These are phyloP conservation scores for Solea solea DNA, from an alignment of 2,113 vertebrate species.

Conservation along the genomic window DNA sequence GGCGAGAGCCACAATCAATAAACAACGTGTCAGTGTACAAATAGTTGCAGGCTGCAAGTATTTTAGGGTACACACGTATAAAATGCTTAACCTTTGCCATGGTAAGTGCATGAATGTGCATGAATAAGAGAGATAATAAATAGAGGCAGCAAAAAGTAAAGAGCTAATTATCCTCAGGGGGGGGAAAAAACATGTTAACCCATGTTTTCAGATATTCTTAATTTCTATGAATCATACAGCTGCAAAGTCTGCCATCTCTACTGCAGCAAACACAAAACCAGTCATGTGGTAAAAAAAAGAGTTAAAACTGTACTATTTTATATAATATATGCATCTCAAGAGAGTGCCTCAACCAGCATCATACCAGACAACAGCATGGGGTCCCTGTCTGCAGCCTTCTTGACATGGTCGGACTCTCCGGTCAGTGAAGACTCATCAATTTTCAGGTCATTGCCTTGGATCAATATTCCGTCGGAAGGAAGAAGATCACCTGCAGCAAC, in stretches of 20 bases:
- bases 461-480: slow-evolving; percentile 93
- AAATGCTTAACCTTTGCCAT: slow-evolving; percentile 59
- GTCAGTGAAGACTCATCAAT: slow-evolving; percentile 98
- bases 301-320: neutral
- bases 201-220: slow-evolving; percentile 26
- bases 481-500: slow-evolving; percentile 90
- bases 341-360: slow-evolving; percentile 14
- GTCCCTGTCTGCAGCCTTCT: slow-evolving; percentile 93
- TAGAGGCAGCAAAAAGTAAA: slow-evolving; percentile 45
- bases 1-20: no score
- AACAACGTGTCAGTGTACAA: neutral
- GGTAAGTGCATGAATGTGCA: slow-evolving; percentile 34
- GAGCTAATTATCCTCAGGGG: slow-evolving; percentile 55
- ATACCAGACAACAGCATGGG: slow-evolving; percentile 98
- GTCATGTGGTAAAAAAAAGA: neutral
- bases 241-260: slow-evolving; percentile 9
- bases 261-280: slow-evolving; percentile 18
- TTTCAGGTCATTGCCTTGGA: slow-evolving; percentile 98
- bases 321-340: neutral
- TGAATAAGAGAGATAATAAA: slow-evolving; percentile 63
- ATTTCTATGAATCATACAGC: slow-evolving; percentile 35
- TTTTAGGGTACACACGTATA: neutral
- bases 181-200: slow-evolving; percentile 45
- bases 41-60: neutral
- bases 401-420: slow-evolving; percentile 97